These are phyloP conservation scores for Nycteola revayana DNA, from an alignment of 2,888 invertebrate genomes.

Conservation along the genomic window DNA sequence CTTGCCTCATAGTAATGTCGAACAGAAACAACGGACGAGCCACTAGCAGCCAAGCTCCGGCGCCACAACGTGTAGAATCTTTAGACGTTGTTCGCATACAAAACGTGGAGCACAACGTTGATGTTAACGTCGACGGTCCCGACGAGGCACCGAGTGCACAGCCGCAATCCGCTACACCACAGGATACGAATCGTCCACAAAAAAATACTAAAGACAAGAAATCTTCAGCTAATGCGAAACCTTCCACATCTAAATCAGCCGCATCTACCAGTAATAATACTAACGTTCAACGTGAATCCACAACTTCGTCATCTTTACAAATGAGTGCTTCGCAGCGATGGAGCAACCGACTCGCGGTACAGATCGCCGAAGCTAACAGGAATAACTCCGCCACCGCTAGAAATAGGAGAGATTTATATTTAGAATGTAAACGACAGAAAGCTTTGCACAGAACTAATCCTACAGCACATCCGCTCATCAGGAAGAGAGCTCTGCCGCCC, in stretches of 20 bases:
- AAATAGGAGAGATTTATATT: conserved; percentile 62
- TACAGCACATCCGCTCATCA: conserved; percentile 58
- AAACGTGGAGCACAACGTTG: conserved; percentile 64
- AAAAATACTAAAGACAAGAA: conserved; percentile 23
- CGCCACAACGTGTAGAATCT: conserved; percentile 53
- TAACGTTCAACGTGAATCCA: conserved; percentile 27
- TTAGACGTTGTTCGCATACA: conserved; percentile 65
- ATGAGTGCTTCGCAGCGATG: conserved; percentile 45
- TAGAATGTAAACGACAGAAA: conserved; percentile 62
- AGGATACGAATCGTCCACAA: conserved; percentile 6
- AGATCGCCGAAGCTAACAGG: conserved; percentile 72
- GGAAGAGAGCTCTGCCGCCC: conserved; percentile 56
- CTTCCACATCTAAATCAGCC: conserved; percentile 32
- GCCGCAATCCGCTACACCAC: conserved; percentile 9
- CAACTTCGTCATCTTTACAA: conserved; percentile 28
- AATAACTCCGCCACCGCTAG: conserved; percentile 67
- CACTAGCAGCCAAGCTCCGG: conserved; percentile 40
- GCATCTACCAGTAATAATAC: conserved; percentile 20
- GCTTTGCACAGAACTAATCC: conserved; percentile 72
- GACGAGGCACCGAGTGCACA: conserved; percentile 46
- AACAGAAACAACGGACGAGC: conserved; percentile 51
- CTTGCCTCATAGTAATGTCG: conserved; percentile 73
- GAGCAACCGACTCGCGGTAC: conserved; percentile 72
- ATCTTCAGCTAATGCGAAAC: conserved; percentile 17
- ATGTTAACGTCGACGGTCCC: conserved; percentile 65